phyloP scores from a whole-genome alignment of 2,888 invertebrate genomes.

The Rhingia campestris region DNA sequence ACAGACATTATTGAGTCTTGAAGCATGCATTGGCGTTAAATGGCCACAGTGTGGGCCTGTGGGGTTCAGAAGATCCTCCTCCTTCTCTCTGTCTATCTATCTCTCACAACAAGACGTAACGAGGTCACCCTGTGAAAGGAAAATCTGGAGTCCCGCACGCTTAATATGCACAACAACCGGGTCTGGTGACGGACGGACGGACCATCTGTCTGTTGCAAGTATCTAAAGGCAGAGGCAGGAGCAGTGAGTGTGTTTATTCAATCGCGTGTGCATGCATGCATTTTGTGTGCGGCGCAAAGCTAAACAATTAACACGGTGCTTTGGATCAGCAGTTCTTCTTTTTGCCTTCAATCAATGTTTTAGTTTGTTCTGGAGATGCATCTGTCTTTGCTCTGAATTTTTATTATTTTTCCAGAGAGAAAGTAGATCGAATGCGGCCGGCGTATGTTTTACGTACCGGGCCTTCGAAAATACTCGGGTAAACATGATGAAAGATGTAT shows the following conservation, averaged over 20 bases:
- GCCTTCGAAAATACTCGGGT: constrained; percentile 3
- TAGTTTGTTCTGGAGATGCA: constrained; percentile 18
- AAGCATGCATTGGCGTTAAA: constrained; percentile 46
- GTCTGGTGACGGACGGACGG: constrained; percentile 14
- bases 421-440: constrained; percentile 34
- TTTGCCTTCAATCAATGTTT: constrained; percentile 24
- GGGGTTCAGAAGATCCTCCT: not conserved
- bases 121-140: constrained; percentile 65
- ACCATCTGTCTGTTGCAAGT: constrained; percentile 33
- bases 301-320: constrained; percentile 57
- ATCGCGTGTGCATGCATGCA: constrained; percentile 44
- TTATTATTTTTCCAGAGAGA: not conserved
- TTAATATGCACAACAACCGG: constrained; percentile 18
- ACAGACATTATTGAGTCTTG: constrained; percentile 58
- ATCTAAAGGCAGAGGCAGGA: not conserved
- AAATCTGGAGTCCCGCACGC: constrained; percentile 31
- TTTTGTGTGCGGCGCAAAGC: constrained; percentile 22
- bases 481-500: constrained; percentile 54
- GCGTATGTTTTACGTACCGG: constrained; percentile 5
- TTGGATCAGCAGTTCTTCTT: not conserved
- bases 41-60: constrained; percentile 31
- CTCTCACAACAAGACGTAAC: constrained; percentile 49
- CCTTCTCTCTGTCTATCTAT: not conserved
- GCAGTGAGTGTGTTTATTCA: constrained; percentile 51
- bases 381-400: not conserved